A percentile compares a stretch with the other conserved stretches of the same genome.
Conservation (phyloP, 2,113 vertebrate species). For the Bos taurus region ARS-UCD2.0 NC_037332.1:18658001-18658500, state of each 20-base stretch:
- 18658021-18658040: neutral
- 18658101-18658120: neutral
- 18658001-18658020: neutral
- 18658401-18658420: neutral
- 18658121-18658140: neutral
- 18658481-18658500: neutral
- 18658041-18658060: neutral
- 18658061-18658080: neutral
- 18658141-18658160: neutral
- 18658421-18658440: neutral
- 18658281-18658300: neutral
- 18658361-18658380: neutral
- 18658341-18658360: neutral
- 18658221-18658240: neutral
- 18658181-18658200: neutral
- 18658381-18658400: neutral
- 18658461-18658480: neutral
- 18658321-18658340: neutral
- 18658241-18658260: neutral
- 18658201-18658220: neutral
- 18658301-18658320: neutral
- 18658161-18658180: neutral
- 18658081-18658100: neutral
- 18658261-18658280: neutral
- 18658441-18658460: neutral